A percentile compares a stretch with the other conserved stretches of the same genome.
Conservation (phyloP, 2,888 invertebrate species). For the Yponomeuta evonymella region DNA sequence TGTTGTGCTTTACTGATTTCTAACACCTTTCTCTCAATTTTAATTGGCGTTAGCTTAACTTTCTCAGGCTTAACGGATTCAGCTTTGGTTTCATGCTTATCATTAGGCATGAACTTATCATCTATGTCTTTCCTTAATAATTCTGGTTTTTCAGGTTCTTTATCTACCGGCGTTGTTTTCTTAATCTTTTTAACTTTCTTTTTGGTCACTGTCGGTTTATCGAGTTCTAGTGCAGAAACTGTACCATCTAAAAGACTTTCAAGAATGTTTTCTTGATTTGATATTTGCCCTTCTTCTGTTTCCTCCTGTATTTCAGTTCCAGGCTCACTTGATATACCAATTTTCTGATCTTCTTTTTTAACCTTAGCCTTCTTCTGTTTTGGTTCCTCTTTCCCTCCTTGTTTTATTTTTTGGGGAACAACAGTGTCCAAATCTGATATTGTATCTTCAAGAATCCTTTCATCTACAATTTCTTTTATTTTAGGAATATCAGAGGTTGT, state of each 20-base stretch:
- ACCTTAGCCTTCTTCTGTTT: slow-evolving; percentile 25
- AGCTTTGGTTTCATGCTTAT: slow-evolving; percentile 19
- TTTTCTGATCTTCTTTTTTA: neutral
- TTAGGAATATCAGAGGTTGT: too few relatives aligned
- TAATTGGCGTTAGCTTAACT: slow-evolving; percentile 66
- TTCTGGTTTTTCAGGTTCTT: slow-evolving; percentile 21
- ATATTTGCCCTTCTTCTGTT: neutral
- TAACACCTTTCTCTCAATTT: slow-evolving; percentile 78
- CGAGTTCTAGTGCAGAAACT: neutral
- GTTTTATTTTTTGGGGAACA: neutral
- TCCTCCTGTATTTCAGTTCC: neutral
- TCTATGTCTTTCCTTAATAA: neutral
- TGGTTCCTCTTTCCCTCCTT: neutral
- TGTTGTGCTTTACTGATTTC: slow-evolving; percentile 80
- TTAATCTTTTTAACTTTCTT: slow-evolving; percentile 17
- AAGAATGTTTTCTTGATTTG: neutral
- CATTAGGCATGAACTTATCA: neutral
- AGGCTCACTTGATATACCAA: neutral
- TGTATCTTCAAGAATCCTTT: slow-evolving; percentile 23
- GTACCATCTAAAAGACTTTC: neutral
- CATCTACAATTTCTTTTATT: neutral
- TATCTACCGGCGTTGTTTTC: slow-evolving; percentile 27
- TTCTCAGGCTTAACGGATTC: slow-evolving; percentile 30
- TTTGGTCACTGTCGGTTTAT: slow-evolving; percentile 7
- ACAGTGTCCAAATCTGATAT: neutral